Base-by-base conservation (phyloP, 2,113 vertebrate genomes). In the Poeciliopsis turrubarensis region DNA sequence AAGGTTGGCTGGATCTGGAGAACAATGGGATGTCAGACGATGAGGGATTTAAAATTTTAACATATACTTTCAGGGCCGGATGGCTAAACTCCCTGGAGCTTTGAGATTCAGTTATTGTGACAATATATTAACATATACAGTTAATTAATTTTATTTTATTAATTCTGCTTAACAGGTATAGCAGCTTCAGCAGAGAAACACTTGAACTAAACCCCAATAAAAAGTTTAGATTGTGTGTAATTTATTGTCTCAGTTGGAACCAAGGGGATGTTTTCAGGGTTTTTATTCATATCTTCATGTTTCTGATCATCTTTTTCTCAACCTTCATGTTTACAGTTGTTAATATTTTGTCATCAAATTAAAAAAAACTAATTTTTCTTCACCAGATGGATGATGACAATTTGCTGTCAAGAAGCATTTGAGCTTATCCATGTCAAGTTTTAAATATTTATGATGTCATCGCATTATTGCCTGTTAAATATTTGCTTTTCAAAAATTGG, bases 21-120 rank as follows among this genome's bases (percentile, higher is more conserved):
- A 78, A 94, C 92, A 94, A 94, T 92, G 70, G 85, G 88, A 92
- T 91, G 92, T 90, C 85, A 84, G 80, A 84, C 63, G 93, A 94
- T 92, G 89, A 92, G 83, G 90, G 86, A 72, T 86, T 92, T 87
- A 85, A 80, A 90, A 60, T 68, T 90, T 91, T 89, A 90, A 71
- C 79, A 73, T 62, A 68, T 82, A 81, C 77, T 89, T 78, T 80
- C 51, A 57, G 32, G 34, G 51, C 76, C 67, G 8, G 2, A 41
- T 13, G 13, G 78, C 68, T 76, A 34, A 65, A 32, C 81, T 84
- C 65, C 64, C 41, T 72, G 3, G 30, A 3, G 12, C 34, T 70
- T 13, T 15, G 66, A 72, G 73, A 67, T 32, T 70, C 65, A 60
- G 67, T n/a, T 57, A 34, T 69, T n/a, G 61, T 54, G 79, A 57